A percentile compares a stretch with the other conserved stretches of the same genome.
phyloP scores from a whole-genome alignment of 2,888 invertebrate species.

The Serripes groenlandicus region DNA sequence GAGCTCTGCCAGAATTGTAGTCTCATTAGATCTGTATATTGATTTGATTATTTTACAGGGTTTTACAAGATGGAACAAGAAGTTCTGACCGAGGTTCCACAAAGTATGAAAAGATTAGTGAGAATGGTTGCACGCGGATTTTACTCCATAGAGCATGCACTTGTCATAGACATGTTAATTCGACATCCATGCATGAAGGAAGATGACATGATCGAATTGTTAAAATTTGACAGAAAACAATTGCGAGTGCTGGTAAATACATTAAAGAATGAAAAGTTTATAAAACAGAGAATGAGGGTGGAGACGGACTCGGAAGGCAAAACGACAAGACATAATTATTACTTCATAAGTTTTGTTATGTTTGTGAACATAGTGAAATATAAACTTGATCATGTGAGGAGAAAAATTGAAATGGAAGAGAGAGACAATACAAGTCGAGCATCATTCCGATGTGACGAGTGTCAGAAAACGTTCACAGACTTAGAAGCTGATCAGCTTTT shows the following conservation, averaged over 20 bases:
- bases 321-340: constrained; percentile 98
- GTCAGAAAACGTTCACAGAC: constrained; percentile 97
- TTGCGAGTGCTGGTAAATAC: constrained; percentile 92
- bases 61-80: constrained; percentile 81
- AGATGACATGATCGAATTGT: constrained; percentile 91
- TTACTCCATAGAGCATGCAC: constrained; percentile 96
- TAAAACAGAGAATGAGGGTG: constrained; percentile 92
- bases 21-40: too few species aligned
- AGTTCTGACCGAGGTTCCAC: constrained; percentile 94
- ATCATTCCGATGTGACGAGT: constrained; percentile 96
- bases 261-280: constrained; percentile 95
- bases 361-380: constrained; percentile 99
- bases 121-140: constrained; percentile 96
- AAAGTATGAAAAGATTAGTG: constrained; percentile 95
- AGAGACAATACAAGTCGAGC: constrained; percentile 97
- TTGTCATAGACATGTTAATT: constrained; percentile 98
- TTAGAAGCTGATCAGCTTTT: constrained; percentile 90
- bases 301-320: constrained; percentile 98
- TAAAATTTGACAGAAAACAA: constrained; percentile 97
- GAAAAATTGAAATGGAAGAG: constrained; percentile 98
- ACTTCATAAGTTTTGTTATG: constrained; percentile 97
- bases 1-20: too few species aligned
- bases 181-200: constrained; percentile 94
- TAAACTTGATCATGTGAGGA: constrained; percentile 97
- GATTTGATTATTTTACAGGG: background rate